phyloP scores from a whole-genome alignment of 2,797 vertebrate species.

The Lithobates sylvaticus region DNA sequence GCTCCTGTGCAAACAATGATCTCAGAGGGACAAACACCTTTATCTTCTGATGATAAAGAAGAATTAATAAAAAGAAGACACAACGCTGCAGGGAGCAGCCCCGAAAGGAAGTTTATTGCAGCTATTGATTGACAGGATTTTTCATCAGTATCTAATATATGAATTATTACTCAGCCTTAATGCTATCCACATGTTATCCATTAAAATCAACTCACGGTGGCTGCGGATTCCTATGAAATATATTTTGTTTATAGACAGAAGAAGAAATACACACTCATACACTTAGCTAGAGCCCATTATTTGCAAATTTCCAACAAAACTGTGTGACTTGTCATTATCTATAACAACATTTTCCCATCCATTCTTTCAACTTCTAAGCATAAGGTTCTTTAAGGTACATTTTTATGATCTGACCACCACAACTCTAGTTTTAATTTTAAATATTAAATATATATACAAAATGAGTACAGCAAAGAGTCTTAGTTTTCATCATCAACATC shows the following conservation, averaged over 20 bases:
- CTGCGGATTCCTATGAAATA: too few relatives aligned
- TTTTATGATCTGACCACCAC: too few relatives aligned
- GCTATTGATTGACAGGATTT: not conserved
- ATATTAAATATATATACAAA: too few relatives aligned
- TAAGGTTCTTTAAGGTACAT: too few relatives aligned
- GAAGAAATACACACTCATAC: too few relatives aligned
- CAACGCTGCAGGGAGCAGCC: not conserved
- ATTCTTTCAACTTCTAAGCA: too few relatives aligned
- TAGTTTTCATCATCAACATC: too few relatives aligned
- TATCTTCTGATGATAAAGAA: constrained; percentile 22
- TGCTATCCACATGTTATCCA: not conserved
- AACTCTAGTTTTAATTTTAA: too few relatives aligned
- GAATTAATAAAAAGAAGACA: constrained; percentile 20
- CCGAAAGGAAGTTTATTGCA: not conserved
- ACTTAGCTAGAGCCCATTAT: not conserved
- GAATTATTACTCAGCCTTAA: not conserved
- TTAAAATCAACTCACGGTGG: too few relatives aligned
- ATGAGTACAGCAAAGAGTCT: too few relatives aligned
- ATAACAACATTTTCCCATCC: too few relatives aligned
- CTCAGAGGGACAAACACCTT: constrained; percentile 31
- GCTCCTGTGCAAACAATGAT: constrained; percentile 27
- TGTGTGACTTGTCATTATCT: not conserved
- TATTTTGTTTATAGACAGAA: too few relatives aligned
- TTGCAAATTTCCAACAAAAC: not conserved
- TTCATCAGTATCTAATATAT: not conserved